Evolutionary conservation across 1,140 invertebrate genomes (phyloP).

Genomic region (Pseudomyrmex concolor): DNA sequence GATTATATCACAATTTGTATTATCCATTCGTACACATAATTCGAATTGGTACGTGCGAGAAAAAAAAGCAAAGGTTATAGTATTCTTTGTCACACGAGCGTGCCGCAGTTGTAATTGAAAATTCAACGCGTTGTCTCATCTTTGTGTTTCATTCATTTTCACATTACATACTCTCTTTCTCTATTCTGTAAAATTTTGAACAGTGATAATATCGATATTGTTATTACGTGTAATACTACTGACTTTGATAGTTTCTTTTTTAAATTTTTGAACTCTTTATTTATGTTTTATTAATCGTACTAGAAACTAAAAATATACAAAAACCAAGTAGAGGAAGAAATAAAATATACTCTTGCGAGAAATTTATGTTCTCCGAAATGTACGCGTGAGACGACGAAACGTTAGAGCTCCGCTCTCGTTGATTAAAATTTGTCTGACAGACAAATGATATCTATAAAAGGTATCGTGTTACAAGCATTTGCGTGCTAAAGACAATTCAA

Average conservation of each 20-base stretch:
- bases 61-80: too few species aligned
- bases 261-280: too few species aligned
- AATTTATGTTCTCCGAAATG: neutral
- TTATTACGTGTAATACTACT: neutral
- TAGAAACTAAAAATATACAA: too few species aligned
- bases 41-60: too few species aligned
- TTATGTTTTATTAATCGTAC: too few species aligned
- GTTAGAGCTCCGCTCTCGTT: neutral
- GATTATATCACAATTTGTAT: too few species aligned
- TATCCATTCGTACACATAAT: neutral
- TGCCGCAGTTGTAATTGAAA: too few species aligned
- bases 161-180: neutral
- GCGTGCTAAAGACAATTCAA: neutral
- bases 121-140: too few species aligned
- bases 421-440: neutral
- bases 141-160: too few species aligned
- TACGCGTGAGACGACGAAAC: neutral
- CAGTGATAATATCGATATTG: neutral
- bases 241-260: too few species aligned
- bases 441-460: conserved; percentile 13
- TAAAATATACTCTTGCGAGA: neutral
- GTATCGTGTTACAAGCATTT: conserved; percentile 14
- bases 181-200: neutral
- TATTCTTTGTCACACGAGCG: too few species aligned
- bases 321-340: neutral